Base-by-base conservation (phyloP, 2,888 invertebrate species). In the Ceramica pisi region DNA sequence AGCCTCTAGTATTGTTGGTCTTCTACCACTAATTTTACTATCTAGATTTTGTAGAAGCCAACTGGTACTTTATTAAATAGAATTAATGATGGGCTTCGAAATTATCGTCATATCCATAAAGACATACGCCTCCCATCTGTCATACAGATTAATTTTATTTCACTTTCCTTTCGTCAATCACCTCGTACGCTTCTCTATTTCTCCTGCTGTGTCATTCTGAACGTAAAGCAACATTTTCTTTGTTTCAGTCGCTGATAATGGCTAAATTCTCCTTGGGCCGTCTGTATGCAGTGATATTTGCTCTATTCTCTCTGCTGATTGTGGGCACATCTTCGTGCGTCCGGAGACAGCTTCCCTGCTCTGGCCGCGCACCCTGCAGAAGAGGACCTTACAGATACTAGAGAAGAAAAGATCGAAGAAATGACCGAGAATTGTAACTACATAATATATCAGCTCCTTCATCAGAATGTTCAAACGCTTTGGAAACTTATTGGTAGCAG, bases 351-450 rank as follows among this genome's bases (percentile, higher is more conserved):
- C 82, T 94, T 0, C 83, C 92, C 0, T 94, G 94, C 75, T 5
- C 87, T 0, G 94, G 94, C 0, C 85, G 87, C 10, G 92, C 94
- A 0, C 95, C 94, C 0, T 95, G 94, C 76, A 89, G 89, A 8
- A 89, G 94, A 1, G 94, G 94, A 0, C 92, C 94, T 0, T 93
- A 89, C 78, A 23, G 10, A 19, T n/a, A 57, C 21, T 57, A 38
- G 21, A 56, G 48, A 23, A 19, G 38, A 26, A 38, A 21, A 9
- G 4, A 41, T n/a, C 16, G 19, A 23, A 26, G 21, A 50, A 46
- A 8, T 21, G 16, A n/a, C 10, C 23, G 16, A 21, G n/a, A 72
- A 50, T 48, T 38, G 12, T 62, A 53, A 10, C n/a, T 16, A 14
- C 26, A 63, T 16, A 35, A n/a, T 23, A 16, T 3, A n/a, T 3